Evolutionary conservation across 1,140 invertebrate species (phyloP), one percentile per base, ranked within the genome.

Genomic region (Bradysia coprophila): DNA sequence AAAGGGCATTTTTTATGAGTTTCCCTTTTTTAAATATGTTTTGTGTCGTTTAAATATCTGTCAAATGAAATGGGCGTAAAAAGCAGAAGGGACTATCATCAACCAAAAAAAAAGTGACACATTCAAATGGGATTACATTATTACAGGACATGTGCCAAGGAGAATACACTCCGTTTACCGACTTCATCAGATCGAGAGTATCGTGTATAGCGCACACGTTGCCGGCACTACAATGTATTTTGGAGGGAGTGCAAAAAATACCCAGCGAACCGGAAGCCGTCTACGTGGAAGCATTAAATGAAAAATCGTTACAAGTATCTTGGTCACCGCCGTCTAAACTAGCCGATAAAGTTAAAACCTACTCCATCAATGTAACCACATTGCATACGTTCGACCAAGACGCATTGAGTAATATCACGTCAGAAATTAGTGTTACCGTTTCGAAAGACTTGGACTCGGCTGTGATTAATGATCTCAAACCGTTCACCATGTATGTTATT

Each of bases 401-500:
- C 20, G 49, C 54, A 45, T 22, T 53, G 44, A 21, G 51, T 48
- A 15, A 42, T 38, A 23, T 31, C 9, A 46, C 41, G 19, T 20
- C 38, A 4, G 21, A 32, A 38, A 21, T 39, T 2, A 39, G 40
- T 47, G 38, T 61, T 15, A 64, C 72, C 63, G 64, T 76, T 41
- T 58, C 64, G 24, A 57, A 61, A 3, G 70, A 69, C 42, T 63
- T 69, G 44, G 74, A 70, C 2, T 68, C 62, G 31, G 64, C 75
- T 0, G 54, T 71, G 0, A 49, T 84, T 2, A 69, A 70, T 39
- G 65, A 71, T 57, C 61, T 76, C 31, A 58, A 66, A 2, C 76
- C 81, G 1, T 76, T 78, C 49, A 85, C 80, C 16, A 84, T 86
- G 81, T 87, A 88, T 53, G 80, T 86, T 52, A 66, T 87, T 2